phyloP scores from a whole-genome alignment of 2,888 invertebrate genomes.

The Atrina japonica region DNA sequence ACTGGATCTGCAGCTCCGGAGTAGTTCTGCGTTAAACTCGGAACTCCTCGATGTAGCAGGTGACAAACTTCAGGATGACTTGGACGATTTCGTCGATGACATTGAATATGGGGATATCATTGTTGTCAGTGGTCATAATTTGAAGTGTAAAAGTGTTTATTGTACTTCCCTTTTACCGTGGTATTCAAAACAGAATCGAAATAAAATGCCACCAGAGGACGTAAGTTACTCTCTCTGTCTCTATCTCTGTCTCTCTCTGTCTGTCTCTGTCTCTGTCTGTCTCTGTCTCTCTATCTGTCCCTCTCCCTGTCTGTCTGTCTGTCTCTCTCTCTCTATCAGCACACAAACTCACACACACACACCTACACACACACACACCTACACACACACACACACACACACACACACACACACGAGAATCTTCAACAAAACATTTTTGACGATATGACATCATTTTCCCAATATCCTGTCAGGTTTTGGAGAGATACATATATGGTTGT shows the following conservation, averaged over 20 bases:
- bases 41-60: slow-evolving; percentile 23
- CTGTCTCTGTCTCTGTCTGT: too few relatives aligned
- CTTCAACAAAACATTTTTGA: too few relatives aligned
- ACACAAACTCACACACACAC: not conserved
- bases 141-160: slow-evolving; percentile 51
- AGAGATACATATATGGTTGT: slow-evolving; percentile 40
- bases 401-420: too few relatives aligned
- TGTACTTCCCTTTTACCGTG: slow-evolving; percentile 49
- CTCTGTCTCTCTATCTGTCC: not conserved
- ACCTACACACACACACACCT: too few relatives aligned
- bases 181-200: slow-evolving; percentile 21
- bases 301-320: not conserved
- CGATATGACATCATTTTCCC: too few relatives aligned
- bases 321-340: not conserved
- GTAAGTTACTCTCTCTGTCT: too few relatives aligned
- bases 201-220: slow-evolving; percentile 14
- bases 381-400: not conserved
- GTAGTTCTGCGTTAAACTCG: not conserved
- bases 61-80: slow-evolving; percentile 34
- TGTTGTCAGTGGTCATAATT: slow-evolving; percentile 43
- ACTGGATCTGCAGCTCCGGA: slow-evolving; percentile 11
- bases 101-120: slow-evolving; percentile 47
- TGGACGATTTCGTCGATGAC: slow-evolving; percentile 42
- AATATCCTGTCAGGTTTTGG: slow-evolving; percentile 39
- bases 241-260: not conserved